A percentile compares a stretch with the other conserved stretches of the same genome.
These are phyloP conservation scores for Choreutis nemorana DNA, from an alignment of 2,888 invertebrate genomes.

Conservation along the genomic window DNA sequence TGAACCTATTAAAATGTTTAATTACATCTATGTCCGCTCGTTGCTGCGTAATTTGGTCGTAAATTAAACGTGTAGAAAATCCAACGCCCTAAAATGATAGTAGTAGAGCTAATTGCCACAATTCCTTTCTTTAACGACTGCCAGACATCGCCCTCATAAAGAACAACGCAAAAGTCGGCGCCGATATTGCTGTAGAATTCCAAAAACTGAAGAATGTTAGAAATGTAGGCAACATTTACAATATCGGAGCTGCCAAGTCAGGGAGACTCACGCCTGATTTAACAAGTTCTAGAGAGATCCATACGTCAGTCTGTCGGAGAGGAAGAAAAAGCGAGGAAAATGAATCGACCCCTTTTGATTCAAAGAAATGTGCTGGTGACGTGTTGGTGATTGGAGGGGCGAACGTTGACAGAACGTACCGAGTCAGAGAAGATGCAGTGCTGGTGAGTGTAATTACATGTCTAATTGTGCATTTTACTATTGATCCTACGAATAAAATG, in stretches of 20 bases:
- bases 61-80: conserved; percentile 34
- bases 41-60: conserved; percentile 24
- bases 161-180: conserved; percentile 89
- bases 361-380: conserved; percentile 17
- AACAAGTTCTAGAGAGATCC: conserved; percentile 27
- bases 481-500: too few relatives aligned
- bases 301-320: conserved; percentile 25
- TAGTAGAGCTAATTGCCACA: conserved; percentile 35
- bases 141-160: conserved; percentile 89
- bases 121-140: conserved; percentile 42
- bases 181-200: conserved; percentile 77
- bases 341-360: conserved; percentile 19
- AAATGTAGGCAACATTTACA: conserved; percentile 25
- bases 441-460: too few relatives aligned
- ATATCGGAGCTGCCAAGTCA: conserved; percentile 25
- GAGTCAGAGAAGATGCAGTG: conserved; percentile 67
- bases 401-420: conserved; percentile 76
- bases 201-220: conserved; percentile 41
- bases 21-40: conserved; percentile 23
- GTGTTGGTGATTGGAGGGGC: conserved; percentile 82
- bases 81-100: conserved; percentile 31
- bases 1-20: conserved; percentile 27
- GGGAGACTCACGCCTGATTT: conserved; percentile 14
- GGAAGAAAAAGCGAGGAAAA: conserved; percentile 7
- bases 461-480: too few relatives aligned